Evolutionary conservation across 2,113 vertebrate species (phyloP), one percentile per base, ranked within the genome.

Genomic region (Percina caprodes): DNA sequence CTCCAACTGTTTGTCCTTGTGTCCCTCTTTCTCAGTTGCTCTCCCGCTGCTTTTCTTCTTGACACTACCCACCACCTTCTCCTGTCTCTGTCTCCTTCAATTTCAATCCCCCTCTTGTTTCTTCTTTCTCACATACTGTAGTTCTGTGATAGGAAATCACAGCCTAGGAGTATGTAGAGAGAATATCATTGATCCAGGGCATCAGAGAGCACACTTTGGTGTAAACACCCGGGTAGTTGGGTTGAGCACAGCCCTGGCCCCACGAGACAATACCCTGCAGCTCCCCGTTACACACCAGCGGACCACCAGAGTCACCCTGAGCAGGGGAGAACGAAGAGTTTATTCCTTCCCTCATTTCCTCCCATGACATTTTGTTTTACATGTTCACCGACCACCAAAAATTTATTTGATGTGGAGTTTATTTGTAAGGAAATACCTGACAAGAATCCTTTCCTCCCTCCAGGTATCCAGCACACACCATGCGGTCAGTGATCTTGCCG

Each of bases 241-340:
- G 93, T 69, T 70, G 55, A 61, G 94, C 94, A 23, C 96, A 97
- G 79, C 94, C 95, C 0, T 74, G 13, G 0, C 94, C 96, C 94
- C 95, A 96, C 19, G 94, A 96, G 10, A 96, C 94, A 1, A 96
- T 73, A 6, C 95, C 95, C 26, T 97, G 95, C 60, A 97, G 93
- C 33, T 88, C 39, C 1, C 82, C 82, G 1, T 91, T 92, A 87
- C 95, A 97, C 63, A 93, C 92, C 88, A 96, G 81, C 12, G 95
- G 95, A 62, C 95, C 94, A 12, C 96, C 96, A 61, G 95, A 96
- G 72, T 96, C 96, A 69, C 92, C 92, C 96, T 96, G 85, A 39
- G 23, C 21, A 78, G 21, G 67, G 14, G 42, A 60, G 16, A 78
- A n/a, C 18, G 7, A 45, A 49, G 8, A 19, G 35, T 59, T 80